Percentiles rank a stretch among this genome's conserved stretches.
Conservation (phyloP, 2,797 vertebrate genomes). For the Natrix natrix region DNA sequence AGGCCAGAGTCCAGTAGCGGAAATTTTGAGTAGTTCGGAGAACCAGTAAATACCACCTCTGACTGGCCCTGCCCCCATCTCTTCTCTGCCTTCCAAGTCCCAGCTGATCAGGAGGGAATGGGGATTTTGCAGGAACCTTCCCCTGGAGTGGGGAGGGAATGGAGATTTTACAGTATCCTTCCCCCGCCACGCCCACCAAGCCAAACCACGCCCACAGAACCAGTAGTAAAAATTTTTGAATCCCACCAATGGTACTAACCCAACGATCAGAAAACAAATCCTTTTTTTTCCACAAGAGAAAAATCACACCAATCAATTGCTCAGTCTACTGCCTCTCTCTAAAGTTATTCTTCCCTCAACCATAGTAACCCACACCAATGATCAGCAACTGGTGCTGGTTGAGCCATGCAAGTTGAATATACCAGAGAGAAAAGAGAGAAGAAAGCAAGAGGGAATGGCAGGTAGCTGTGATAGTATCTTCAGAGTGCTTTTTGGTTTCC, state of each 20-base stretch:
- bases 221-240: too few relatives aligned
- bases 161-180: too few relatives aligned
- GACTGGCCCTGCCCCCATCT: too few relatives aligned
- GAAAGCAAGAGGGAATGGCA: not conserved
- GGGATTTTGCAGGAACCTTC: too few relatives aligned
- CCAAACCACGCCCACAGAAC: too few relatives aligned
- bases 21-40: too few relatives aligned
- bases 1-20: not conserved
- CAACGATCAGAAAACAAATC: not conserved
- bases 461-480: not conserved
- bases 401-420: not conserved
- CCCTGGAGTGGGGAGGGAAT: too few relatives aligned
- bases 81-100: too few relatives aligned
- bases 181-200: too few relatives aligned
- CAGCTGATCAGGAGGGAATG: too few relatives aligned
- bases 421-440: not conserved
- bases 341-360: not conserved
- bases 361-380: not conserved
- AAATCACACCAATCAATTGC: not conserved
- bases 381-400: not conserved
- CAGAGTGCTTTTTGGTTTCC: not conserved
- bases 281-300: not conserved
- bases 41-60: too few relatives aligned
- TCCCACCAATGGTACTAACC: not conserved
- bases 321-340: not conserved